phyloP scores from a whole-genome alignment of 2,888 invertebrate species.

The Psylliodes chrysocephalus region DNA sequence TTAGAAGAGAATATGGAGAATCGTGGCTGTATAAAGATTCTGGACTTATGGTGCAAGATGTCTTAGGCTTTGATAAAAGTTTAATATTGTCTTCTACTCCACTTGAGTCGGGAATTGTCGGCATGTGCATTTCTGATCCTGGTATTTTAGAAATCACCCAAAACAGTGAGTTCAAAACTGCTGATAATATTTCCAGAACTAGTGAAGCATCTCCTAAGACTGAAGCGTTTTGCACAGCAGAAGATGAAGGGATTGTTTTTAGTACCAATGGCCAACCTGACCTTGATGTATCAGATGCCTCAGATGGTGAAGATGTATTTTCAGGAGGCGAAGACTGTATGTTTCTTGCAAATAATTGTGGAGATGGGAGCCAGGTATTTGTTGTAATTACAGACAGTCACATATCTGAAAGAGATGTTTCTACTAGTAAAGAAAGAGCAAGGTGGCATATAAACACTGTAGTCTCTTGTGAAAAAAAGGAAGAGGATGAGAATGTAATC shows the following conservation, averaged over 20 bases:
- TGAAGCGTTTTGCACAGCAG: conserved; percentile 16
- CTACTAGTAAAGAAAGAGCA: conserved; percentile 55
- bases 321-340: conserved; percentile 59
- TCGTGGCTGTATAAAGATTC: conserved; percentile 68
- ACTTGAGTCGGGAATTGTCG: conserved; percentile 27
- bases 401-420: conserved; percentile 59
- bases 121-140: conserved; percentile 23
- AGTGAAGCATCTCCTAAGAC: conserved; percentile 17
- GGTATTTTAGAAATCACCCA: conserved; percentile 4
- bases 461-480: conserved; percentile 64
- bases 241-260: conserved; percentile 1
- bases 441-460: conserved; percentile 68
- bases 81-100: conserved; percentile 47
- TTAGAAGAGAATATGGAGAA: conserved; percentile 70
- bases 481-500: conserved; percentile 60
- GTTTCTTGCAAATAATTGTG: conserved; percentile 57
- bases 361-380: conserved; percentile 58
- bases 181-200: conserved; percentile 7
- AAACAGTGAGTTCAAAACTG: conserved; percentile 29
- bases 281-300: conserved; percentile 39
- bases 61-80: conserved; percentile 66
- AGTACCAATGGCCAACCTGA: conserved; percentile 16
- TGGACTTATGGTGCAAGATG: conserved; percentile 66
- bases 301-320: conserved; percentile 55
- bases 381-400: conserved; percentile 59